Conservation (phyloP, 1,140 invertebrate species). For the Camponotus floridanus region DNA sequence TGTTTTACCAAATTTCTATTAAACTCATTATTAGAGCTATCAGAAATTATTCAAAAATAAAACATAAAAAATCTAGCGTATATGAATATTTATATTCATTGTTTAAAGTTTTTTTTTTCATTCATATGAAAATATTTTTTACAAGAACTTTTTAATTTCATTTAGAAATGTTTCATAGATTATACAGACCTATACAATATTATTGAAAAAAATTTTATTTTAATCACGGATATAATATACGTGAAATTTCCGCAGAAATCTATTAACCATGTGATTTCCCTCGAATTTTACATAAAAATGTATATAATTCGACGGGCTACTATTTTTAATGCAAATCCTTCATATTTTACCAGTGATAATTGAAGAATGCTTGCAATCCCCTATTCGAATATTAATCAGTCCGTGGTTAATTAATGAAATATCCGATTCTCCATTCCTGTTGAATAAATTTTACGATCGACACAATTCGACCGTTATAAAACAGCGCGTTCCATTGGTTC, state of each 20-base stretch:
- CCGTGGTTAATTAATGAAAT: slow-evolving; percentile 60
- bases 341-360: slow-evolving; percentile 51
- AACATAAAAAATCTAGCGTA: no score
- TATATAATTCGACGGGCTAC: not conserved
- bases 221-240: not conserved
- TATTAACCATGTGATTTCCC: slow-evolving; percentile 10
- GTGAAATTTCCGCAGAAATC: slow-evolving; percentile 16
- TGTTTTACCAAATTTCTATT: not conserved
- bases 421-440: slow-evolving; percentile 36
- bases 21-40: not conserved
- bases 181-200: not conserved
- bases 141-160: not conserved
- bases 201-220: not conserved
- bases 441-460: slow-evolving; percentile 61
- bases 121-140: not conserved
- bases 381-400: slow-evolving; percentile 42
- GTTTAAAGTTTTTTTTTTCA: not conserved
- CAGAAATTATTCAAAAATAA: no score
- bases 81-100: no score
- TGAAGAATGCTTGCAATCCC: slow-evolving; percentile 43
- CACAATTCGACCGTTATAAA: slow-evolving; percentile 46
- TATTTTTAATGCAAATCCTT: slow-evolving; percentile 55
- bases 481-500: slow-evolving; percentile 25
- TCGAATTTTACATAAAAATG: slow-evolving; percentile 29
- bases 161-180: not conserved